These are phyloP conservation scores for Coleophora deauratella DNA, from an alignment of 2,888 invertebrate genomes.

Conservation along the genomic window DNA sequence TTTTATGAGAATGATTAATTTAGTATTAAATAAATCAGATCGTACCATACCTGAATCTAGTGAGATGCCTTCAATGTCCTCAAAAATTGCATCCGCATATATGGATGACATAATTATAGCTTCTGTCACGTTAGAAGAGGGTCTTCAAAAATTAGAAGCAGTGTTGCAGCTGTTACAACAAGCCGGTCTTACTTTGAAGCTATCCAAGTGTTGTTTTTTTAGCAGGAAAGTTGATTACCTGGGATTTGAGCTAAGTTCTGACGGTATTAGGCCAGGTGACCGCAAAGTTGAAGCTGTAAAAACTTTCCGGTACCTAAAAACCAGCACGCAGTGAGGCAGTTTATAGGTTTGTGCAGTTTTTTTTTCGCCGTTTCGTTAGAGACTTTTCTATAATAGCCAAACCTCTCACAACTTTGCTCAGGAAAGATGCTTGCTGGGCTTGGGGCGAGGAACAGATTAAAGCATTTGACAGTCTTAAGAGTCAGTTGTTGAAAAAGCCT, in stretches of 20 bases:
- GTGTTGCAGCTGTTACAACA: not conserved
- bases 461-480: no score
- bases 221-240: not conserved
- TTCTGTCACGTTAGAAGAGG: constrained; percentile 6
- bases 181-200: constrained; percentile 12
- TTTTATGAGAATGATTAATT: constrained; percentile 9
- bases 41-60: no score
- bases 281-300: constrained; percentile 13
- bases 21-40: no score
- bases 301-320: constrained; percentile 11
- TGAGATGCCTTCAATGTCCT: constrained; percentile 6
- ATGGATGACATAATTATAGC: constrained; percentile 15
- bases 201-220: constrained; percentile 15
- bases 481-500: no score
- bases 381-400: constrained; percentile 11
- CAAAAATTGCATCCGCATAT: constrained; percentile 9
- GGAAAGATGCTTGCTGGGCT: constrained; percentile 12
- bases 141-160: constrained; percentile 3
- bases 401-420: constrained; percentile 11
- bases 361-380: constrained; percentile 15
- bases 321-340: constrained; percentile 12
- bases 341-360: constrained; percentile 14
- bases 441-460: constrained; percentile 12
- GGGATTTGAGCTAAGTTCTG: not conserved
- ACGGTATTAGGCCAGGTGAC: constrained; percentile 15